Evolutionary conservation across 2,797 vertebrate species (phyloP).

Genomic region (Eospalax fontanierii): DNA sequence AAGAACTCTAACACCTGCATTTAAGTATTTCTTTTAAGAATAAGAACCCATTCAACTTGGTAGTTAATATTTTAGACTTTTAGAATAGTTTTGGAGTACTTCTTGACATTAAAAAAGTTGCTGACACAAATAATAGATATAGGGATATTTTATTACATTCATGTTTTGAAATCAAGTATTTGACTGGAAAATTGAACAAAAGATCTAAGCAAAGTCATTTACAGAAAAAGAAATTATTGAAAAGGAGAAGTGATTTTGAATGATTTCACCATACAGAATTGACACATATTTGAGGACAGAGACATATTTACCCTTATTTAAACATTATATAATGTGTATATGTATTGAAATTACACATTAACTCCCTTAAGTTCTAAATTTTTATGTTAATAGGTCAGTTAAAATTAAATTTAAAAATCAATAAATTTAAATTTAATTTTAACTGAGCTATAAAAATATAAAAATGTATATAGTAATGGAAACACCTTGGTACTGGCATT

Average conservation of each 20-base stretch:
- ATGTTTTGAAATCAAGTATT: not conserved
- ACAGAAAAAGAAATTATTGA: conserved; percentile 40
- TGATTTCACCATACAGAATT: conserved; percentile 16
- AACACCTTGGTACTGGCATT: no score
- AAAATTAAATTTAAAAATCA: not conserved
- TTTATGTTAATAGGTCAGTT: not conserved
- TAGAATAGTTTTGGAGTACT: conserved; percentile 52
- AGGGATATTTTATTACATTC: not conserved
- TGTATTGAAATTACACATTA: not conserved
- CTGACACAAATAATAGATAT: conserved; percentile 8
- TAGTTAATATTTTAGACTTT: conserved; percentile 74
- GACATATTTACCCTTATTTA: not conserved
- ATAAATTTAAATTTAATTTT: no score
- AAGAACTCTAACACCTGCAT: conserved; percentile 71
- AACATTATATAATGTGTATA: not conserved
- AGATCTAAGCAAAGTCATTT: not conserved
- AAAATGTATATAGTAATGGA: no score
- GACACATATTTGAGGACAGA: not conserved
- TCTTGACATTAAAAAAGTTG: conserved; percentile 49
- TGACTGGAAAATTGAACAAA: conserved; percentile 1
- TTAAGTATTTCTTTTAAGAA: conserved; percentile 73
- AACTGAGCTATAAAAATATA: no score
- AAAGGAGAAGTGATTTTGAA: not conserved
- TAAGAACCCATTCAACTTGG: conserved; percentile 59
- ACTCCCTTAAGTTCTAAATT: not conserved